These are phyloP conservation scores for Acomys russatus DNA, from an alignment of 2,797 vertebrate species.

Conservation along the genomic window DNA sequence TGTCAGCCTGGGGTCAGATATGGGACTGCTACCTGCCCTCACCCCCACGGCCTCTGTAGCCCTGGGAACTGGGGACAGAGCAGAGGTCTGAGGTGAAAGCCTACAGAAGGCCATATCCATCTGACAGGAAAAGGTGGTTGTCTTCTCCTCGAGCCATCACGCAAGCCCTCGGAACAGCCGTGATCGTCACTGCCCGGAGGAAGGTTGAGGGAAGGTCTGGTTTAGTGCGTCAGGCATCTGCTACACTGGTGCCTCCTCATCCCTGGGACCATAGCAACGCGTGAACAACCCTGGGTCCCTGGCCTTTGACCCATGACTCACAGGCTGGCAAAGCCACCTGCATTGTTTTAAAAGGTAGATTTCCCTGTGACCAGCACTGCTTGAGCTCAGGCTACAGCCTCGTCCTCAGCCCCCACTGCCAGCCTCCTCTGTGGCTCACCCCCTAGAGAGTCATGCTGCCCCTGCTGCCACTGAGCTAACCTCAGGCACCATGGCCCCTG, in stretches of 20 bases:
- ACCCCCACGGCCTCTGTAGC: neutral
- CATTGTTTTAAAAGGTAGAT: neutral
- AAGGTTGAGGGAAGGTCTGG: neutral
- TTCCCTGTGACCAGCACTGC: neutral
- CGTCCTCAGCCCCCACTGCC: rapidly evolving
- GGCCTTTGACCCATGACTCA: neutral
- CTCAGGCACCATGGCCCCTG: neutral
- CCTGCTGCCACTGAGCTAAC: neutral
- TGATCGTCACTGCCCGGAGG: neutral
- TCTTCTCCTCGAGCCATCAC: neutral
- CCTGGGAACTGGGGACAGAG: neutral
- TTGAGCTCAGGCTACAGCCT: neutral
- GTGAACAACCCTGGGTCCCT: neutral
- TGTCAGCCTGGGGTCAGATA: neutral
- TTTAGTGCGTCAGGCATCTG: neutral
- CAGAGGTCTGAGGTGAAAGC: neutral
- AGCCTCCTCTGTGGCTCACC: neutral
- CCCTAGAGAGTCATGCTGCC: neutral
- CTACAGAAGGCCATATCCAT: neutral
- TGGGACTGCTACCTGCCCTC: neutral
- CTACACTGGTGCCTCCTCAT: neutral
- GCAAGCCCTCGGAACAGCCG: neutral
- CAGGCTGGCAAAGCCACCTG: neutral
- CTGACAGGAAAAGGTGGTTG: neutral
- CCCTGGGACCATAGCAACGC: neutral